Conservation (phyloP, 2,113 vertebrate species). For the Leptodactylus fuscus region DNA sequence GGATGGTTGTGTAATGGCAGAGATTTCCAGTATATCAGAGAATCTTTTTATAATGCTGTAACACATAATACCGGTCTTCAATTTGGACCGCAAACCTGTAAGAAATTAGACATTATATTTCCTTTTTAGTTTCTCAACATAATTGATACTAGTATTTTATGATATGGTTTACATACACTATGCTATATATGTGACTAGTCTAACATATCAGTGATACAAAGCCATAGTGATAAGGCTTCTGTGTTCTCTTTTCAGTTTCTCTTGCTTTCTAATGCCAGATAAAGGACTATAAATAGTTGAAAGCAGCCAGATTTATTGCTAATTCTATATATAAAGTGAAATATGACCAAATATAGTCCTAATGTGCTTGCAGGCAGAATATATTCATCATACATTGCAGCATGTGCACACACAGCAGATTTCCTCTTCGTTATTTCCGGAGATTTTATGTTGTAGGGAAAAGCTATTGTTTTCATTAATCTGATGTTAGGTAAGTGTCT, state of each 20-base stretch:
- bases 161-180: too few relatives aligned
- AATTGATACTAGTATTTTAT: too few relatives aligned
- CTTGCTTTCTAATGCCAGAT: neutral
- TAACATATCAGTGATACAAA: neutral
- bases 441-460: neutral
- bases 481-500: neutral
- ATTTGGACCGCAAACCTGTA: neutral
- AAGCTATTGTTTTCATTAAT: conserved; percentile 39
- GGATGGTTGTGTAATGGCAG: too few relatives aligned
- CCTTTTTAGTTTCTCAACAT: neutral
- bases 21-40: too few relatives aligned
- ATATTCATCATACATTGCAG: neutral
- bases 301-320: neutral
- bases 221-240: neutral
- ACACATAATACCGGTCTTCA: neutral
- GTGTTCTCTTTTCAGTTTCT: neutral
- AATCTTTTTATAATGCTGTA: too few relatives aligned
- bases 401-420: neutral
- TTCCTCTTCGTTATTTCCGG: neutral
- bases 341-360: conserved; percentile 3
- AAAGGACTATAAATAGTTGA: neutral
- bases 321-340: neutral
- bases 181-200: too few relatives aligned
- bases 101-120: neutral
- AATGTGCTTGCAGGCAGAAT: neutral